Percentiles rank a stretch among this genome's conserved stretches.
These are phyloP conservation scores for Hyposmocoma kahamanoa DNA, from an alignment of 1,140 invertebrate species.

Conservation along the genomic window DNA sequence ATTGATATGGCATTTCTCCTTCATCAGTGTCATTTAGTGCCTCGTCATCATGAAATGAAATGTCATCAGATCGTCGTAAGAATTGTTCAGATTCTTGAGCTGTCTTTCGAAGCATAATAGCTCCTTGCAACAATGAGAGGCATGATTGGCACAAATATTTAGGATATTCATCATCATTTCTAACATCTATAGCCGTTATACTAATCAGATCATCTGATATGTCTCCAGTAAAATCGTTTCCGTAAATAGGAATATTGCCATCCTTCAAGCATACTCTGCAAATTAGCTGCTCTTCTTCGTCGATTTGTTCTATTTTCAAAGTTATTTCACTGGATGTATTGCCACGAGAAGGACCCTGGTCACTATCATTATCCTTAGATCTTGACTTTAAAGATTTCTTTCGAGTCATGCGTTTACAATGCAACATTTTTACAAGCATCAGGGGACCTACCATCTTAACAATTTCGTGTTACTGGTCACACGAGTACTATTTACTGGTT, in stretches of 20 bases:
- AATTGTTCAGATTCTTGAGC: slow-evolving; percentile 48
- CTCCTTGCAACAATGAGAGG: slow-evolving; percentile 40
- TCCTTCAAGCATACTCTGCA: slow-evolving; percentile 56
- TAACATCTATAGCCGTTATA: slow-evolving; percentile 41
- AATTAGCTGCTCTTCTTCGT: not conserved
- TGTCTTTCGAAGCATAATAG: slow-evolving; percentile 44
- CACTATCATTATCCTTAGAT: not conserved
- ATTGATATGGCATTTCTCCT: not conserved
- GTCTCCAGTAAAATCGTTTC: slow-evolving; percentile 22
- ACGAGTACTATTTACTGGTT: too few relatives aligned
- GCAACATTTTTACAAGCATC: slow-evolving; percentile 6
- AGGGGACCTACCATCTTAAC: slow-evolving; percentile 4
- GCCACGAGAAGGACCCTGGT: not conserved
- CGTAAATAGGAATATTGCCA: slow-evolving; percentile 45
- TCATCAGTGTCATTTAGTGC: not conserved
- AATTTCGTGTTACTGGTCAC: not conserved
- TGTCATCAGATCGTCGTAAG: slow-evolving; percentile 25
- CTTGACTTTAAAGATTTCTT: not conserved
- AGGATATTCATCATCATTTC: slow-evolving; percentile 34
- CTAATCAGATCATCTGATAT: slow-evolving; percentile 32
- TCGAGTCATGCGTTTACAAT: slow-evolving; percentile 5
- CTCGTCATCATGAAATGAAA: not conserved
- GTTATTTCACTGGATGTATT: not conserved
- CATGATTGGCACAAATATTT: slow-evolving; percentile 53
- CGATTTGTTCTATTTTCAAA: slow-evolving; percentile 4